Conservation (phyloP, 2,888 invertebrate genomes). For the Polydrusus pterygomalis region DNA sequence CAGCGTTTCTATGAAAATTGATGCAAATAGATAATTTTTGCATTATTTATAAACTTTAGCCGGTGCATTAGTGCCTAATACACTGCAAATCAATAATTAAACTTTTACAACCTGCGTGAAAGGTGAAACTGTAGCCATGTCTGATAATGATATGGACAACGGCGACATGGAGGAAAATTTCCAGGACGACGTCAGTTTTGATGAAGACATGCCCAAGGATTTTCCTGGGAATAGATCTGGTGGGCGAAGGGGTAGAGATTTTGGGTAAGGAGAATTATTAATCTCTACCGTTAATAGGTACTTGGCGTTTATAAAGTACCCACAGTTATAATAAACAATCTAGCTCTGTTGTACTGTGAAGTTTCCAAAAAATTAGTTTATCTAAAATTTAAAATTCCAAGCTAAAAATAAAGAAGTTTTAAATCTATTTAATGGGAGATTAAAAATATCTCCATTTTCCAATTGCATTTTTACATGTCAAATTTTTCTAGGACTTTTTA, state of each 20-base stretch:
- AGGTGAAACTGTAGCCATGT: conserved; percentile 24
- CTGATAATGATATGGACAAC: conserved; percentile 37
- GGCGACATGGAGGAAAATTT: conserved; percentile 63
- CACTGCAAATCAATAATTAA: conserved; percentile 17
- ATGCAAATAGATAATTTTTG: conserved; percentile 26
- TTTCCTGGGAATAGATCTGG: conserved; percentile 71
- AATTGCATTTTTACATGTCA: too few species aligned
- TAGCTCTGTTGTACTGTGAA: too few species aligned
- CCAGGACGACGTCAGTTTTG: conserved; percentile 67
- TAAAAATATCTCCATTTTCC: too few species aligned
- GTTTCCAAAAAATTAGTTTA: too few species aligned
- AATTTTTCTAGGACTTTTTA: too few species aligned
- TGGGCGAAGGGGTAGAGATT: conserved; percentile 66
- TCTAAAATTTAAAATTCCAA: too few species aligned
- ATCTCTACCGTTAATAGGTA: not conserved
- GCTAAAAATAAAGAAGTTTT: too few species aligned
- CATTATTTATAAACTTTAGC: conserved; percentile 23
- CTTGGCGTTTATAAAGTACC: not conserved
- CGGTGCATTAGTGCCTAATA: conserved; percentile 16
- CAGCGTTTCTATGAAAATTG: conserved; percentile 14
- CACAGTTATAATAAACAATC: too few species aligned
- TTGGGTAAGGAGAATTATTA: conserved; percentile 69
- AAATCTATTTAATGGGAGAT: too few species aligned
- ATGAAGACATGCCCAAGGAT: conserved; percentile 73
- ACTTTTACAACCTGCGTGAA: conserved; percentile 21